Evolutionary conservation across 2,797 vertebrate species (phyloP).

Genomic region (Melanogrammus aeglefinus): DNA sequence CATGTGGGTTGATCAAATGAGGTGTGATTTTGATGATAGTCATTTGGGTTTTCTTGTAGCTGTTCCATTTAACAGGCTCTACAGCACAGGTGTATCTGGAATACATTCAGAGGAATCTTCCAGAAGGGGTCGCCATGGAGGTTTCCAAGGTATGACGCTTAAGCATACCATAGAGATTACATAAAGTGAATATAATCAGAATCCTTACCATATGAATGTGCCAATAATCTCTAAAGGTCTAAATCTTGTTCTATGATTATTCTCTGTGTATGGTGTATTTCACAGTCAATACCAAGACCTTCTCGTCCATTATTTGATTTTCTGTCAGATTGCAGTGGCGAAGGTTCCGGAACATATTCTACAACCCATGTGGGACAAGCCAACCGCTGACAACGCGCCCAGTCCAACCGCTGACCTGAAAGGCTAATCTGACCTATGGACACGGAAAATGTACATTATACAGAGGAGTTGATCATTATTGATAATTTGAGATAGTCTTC

Average conservation of each 20-base stretch:
- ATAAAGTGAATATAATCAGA: neutral
- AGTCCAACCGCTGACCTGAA: conserved; percentile 31
- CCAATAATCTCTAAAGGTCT: neutral
- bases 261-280: neutral
- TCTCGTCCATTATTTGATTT: neutral
- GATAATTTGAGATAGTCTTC: neutral
- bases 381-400: conserved; percentile 57
- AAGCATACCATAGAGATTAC: neutral
- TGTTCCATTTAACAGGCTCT: conserved; percentile 83
- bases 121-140: conserved; percentile 95
- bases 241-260: neutral
- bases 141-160: conserved; percentile 80
- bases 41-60: conserved; percentile 57
- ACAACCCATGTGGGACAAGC: conserved; percentile 81
- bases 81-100: conserved; percentile 89
- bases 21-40: neutral
- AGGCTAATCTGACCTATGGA: neutral
- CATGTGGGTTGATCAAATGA: conserved; percentile 1
- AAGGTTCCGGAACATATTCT: conserved; percentile 88
- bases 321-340: conserved; percentile 81
- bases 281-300: neutral
- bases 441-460: neutral
- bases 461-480: neutral
- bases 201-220: neutral
- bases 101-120: conserved; percentile 94